Conservation (phyloP, 2,888 invertebrate species). For the Lathronympha strigana region DNA sequence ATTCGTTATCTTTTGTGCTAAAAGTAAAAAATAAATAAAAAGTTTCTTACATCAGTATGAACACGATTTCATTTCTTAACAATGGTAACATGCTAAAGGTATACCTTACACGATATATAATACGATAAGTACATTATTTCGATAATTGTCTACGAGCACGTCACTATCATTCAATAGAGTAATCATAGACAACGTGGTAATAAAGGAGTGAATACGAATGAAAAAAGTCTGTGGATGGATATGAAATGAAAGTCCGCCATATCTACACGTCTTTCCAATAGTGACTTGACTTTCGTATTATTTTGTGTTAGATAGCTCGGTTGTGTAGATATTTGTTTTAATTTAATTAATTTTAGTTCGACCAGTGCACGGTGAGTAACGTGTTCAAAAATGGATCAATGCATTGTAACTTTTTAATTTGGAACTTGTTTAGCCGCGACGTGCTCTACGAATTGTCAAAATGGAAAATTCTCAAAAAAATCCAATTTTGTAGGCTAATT, state of each 20-base stretch:
- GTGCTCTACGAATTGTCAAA: conserved; percentile 76
- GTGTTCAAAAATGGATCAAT: conserved; percentile 51
- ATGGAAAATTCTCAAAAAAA: conserved; percentile 70
- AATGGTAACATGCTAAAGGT: no score
- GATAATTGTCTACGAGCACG: background rate
- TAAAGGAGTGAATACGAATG: conserved; percentile 54
- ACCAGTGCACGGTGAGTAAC: conserved; percentile 72
- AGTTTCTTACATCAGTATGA: no score
- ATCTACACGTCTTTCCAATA: conserved; percentile 73
- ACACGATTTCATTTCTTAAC: no score
- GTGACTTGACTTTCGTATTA: conserved; percentile 81
- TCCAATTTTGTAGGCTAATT: conserved; percentile 53
- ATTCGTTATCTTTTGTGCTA: no score
- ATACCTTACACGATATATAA: no score
- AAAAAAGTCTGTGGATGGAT: conserved; percentile 49
- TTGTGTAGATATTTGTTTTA: conserved; percentile 75
- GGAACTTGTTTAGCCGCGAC: conserved; percentile 71
- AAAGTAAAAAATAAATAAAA: no score
- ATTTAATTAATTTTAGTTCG: conserved; percentile 77
- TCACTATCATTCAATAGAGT: conserved; percentile 27
- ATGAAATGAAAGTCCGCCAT: conserved; percentile 71
- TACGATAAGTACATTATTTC: conserved; percentile 2
- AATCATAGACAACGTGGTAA: conserved; percentile 55
- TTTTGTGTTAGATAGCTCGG: conserved; percentile 75
- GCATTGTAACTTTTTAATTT: conserved; percentile 60